Percentiles rank a stretch among this genome's conserved stretches.
Evolutionary conservation across 2,113 vertebrate species (phyloP).

Genomic region (Leptodactylus fuscus): DNA sequence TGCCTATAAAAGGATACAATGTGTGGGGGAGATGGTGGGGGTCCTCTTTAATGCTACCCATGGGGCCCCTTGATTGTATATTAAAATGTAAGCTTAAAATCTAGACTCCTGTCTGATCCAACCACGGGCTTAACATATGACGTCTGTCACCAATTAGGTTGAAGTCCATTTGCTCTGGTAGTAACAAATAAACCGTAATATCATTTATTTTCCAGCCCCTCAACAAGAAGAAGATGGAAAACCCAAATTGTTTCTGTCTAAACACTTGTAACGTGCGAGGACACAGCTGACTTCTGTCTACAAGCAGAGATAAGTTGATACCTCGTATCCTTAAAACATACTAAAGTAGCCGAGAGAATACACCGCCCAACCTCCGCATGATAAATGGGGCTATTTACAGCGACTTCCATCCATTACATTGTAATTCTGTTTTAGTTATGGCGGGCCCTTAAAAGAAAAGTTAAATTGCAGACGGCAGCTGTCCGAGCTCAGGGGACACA

Average conservation of each 20-base stretch:
- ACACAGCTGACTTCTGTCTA: conserved; percentile 71
- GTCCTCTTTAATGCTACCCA: background rate
- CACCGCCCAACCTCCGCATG: conserved; percentile 4
- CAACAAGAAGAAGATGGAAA: background rate
- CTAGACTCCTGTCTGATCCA: background rate
- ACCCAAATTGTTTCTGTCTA: conserved; percentile 6
- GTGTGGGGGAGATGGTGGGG: too few species aligned
- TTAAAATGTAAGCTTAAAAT: too few species aligned
- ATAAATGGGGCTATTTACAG: conserved; percentile 64
- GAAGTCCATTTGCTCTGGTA: conserved; percentile 6
- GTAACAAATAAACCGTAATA: conserved; percentile 8
- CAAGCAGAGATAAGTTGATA: conserved; percentile 64
- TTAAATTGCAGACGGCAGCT: conserved; percentile 55
- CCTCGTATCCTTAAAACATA: conserved; percentile 33
- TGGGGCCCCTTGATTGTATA: background rate
- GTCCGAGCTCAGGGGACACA: conserved; percentile 11
- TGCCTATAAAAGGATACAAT: too few species aligned
- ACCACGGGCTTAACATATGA: background rate
- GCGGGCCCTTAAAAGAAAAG: conserved; percentile 47
- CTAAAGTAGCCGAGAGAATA: background rate
- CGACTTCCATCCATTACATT: conserved; percentile 37
- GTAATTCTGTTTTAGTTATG: conserved; percentile 53
- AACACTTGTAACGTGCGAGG: background rate
- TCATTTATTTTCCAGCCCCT: background rate
- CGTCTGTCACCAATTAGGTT: background rate